Evolutionary conservation across 2,797 vertebrate species (phyloP), one percentile per base, ranked within the genome.

Genomic region (Helostoma temminkii): DNA sequence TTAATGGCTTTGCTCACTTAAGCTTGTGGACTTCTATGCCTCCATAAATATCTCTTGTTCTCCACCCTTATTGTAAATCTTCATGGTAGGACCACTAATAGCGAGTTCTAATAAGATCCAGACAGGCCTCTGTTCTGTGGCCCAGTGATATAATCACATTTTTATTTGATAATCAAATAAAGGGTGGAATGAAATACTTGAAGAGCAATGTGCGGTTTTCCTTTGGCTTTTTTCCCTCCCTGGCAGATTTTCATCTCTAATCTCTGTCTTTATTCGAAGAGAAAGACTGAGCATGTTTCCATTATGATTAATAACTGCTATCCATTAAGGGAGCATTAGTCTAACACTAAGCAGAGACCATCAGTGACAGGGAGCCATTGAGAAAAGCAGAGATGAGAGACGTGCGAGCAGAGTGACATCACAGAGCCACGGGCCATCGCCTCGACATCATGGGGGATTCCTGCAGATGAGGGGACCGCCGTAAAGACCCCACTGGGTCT

Each of bases 161-260:
- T 92, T 92, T 88, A 93, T 92, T 90, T 90, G 90, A 91, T 92
- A 92, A 93, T 93, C 87, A 85, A 89, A 91, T 92, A 90, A 91
- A 88, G 85, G 90, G 80, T 73, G 85, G 88, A 91, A 88, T 90
- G 83, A 92, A 89, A 90, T 90, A 74, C 71, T 86, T 70, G 81
- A 76, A 81, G 81, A 82, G 82, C 78, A 59, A 83, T 85, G 90
- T 91, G 90, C 21, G 89, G 90, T 91, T 89, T 90, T 55, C 72
- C 71, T 46, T 75, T 66, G 68, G 71, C 66, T 66, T 63, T 43
- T 22, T 47, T 42, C 56, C 59, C 46, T 19, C 74, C 21, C 82
- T 84, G 89, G 84, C 87, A 84, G 83, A 84, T 91, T 84, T 82
- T 91, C 82, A 80, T 84, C 81, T 83, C 77, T 86, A 89, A 89